Evolutionary conservation across 2,888 invertebrate species (phyloP), one percentile per base, ranked within the genome.

Genomic region (Lordiphosa fenestrarum): DNA sequence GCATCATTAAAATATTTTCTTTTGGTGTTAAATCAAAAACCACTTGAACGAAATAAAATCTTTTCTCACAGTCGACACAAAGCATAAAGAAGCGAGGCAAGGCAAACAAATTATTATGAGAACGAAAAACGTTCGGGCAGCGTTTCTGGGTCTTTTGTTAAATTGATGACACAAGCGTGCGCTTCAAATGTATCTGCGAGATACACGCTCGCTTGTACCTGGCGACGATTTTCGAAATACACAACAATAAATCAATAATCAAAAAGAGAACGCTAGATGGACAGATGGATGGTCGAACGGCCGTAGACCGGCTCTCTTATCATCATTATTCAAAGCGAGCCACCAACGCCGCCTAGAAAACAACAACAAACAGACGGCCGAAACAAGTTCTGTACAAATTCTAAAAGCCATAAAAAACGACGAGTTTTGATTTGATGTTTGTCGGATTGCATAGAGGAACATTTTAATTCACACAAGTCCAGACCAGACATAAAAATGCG

Each of bases 101-200:
- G 68, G 56, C 65, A 78, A 78, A 83, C 80, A 78, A 83, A 78
- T 83, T 82, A 85, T 80, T 82, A 85, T 80, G 77, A 85, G 78
- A 85, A 83, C 73, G 60, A 73, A 74, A 61, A 63, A 47, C 78
- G 66, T 67, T 67, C 65, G 53, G 61, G 65, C 75, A 81, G 81
- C 59, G 41, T 64, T 77, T 81, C 54, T 66, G 74, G 61, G 68
- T 49, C 52, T 73, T 69, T 59, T 73, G 62, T 62, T 73, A 71
- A 85, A 80, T 80, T 85, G 83, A 83, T 83, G 80, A 85, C 80
- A 80, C 75, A 84, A 84, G 83, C 85, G 72, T 84, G 85, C 83
- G 78, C 83, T 78, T 78, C 80, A 71, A 84, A 71, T 78, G 85
- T 84, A 84, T 82, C 76, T 77, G 78, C 82, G 61, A 53, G 72